A percentile compares a stretch with the other conserved stretches of the same genome.
Evolutionary conservation across 2,113 vertebrate genomes (phyloP).

Genomic region (Taxidea taxus): DNA sequence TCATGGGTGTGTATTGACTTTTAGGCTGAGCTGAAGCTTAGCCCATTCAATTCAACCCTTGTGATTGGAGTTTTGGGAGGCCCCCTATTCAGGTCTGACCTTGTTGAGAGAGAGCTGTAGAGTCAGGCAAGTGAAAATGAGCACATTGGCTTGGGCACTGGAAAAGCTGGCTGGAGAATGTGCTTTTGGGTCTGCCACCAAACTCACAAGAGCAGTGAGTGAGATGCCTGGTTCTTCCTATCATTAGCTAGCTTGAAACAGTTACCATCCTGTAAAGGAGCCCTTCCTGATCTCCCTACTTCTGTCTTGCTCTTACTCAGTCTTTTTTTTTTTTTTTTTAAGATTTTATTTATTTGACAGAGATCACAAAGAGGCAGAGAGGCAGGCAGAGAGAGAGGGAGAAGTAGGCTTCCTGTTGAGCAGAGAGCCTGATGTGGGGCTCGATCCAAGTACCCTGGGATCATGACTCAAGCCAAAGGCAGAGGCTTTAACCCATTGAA

Average conservation of each 20-base stretch:
- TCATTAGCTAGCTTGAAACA: background rate
- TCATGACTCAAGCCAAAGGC: too few relatives aligned
- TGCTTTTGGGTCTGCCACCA: background rate
- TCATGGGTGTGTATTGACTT: background rate
- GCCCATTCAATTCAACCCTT: background rate
- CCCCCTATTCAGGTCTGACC: background rate
- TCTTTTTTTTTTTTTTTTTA: background rate
- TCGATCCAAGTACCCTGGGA: too few relatives aligned
- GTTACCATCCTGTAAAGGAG: background rate
- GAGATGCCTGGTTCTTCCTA: background rate
- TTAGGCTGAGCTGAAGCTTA: background rate
- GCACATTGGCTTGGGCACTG: fast-evolving
- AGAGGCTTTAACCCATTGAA: too few relatives aligned
- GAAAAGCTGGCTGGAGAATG: background rate
- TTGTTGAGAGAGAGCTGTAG: background rate
- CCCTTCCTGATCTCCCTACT: background rate
- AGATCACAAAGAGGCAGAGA: too few relatives aligned
- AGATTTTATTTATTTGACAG: too few relatives aligned
- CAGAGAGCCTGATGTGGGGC: too few relatives aligned
- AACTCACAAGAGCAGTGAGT: background rate
- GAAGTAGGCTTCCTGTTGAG: too few relatives aligned
- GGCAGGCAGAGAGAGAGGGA: too few relatives aligned
- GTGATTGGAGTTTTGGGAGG: background rate
- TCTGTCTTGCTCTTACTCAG: background rate
- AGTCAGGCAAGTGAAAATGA: background rate